Conservation (phyloP, 2,797 vertebrate genomes). For the Pagetopsis macropterus region DNA sequence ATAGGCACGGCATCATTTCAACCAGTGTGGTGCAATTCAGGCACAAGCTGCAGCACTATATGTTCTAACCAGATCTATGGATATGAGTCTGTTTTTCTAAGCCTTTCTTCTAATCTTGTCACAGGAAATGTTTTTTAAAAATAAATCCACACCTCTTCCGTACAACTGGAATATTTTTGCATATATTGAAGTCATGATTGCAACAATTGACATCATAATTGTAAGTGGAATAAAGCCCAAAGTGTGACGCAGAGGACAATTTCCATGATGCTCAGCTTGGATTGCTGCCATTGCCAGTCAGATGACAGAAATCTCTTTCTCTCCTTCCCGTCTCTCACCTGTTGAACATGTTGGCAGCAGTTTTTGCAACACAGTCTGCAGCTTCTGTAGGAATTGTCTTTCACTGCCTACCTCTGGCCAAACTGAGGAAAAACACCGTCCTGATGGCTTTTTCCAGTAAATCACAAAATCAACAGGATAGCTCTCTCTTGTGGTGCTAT, state of each 20-base stretch:
- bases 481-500: constrained; percentile 41
- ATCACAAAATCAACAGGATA: constrained; percentile 2
- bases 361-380: background rate
- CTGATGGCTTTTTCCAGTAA: background rate
- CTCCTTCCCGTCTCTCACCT: constrained; percentile 29
- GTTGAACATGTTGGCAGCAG: constrained; percentile 24
- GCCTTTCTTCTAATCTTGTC: background rate
- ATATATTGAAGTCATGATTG: constrained; percentile 1
- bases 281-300: background rate
- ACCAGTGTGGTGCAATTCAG: constrained; percentile 12
- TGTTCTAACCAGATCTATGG: background rate
- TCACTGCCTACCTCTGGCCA: constrained; percentile 50
- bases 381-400: background rate
- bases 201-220: background rate
- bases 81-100: background rate
- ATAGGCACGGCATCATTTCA: background rate
- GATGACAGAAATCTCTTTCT: background rate
- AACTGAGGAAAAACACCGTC: background rate
- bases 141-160: background rate
- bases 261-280: constrained; percentile 11
- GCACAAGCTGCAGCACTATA: background rate
- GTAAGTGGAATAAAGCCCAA: background rate
- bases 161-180: background rate
- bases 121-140: constrained; percentile 12
- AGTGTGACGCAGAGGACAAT: background rate